Base-by-base conservation (phyloP, 2,797 vertebrate genomes). In the Scarus forsteni region DNA sequence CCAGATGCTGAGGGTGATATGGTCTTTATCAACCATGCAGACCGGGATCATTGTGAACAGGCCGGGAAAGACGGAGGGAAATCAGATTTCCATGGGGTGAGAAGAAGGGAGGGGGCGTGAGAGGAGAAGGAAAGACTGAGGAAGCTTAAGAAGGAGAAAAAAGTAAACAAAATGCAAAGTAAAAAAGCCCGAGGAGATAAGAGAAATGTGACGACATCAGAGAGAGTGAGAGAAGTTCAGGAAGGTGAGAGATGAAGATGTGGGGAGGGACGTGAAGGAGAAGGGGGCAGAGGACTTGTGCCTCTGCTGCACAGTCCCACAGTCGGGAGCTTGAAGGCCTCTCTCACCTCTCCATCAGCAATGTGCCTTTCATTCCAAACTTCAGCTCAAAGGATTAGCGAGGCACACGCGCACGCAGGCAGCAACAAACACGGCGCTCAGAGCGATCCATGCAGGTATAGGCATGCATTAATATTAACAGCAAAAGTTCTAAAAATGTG, bases 401-500 rank as follows among this genome's bases (percentile, higher is more conserved):
- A 80, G 79, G 81, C 84, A 78, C 85, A 83, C 83, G 65, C 52
- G 75, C 82, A 68, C 77, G 58, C 83, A 80, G 73, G 81, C 82
- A 70, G 79, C 76, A 81, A 86, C 83, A 89, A 85, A 91, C 86
- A 80, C 78, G 70, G 4, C n/a, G 85, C 91, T 92, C 81, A 68
- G 71, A 91, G 88, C 77, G 1, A 85, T 88, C 65, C 81, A 52
- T 79, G 87, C 91, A 92, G 89, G 91, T 90, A 88, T 51, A 80
- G 92, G 88, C 92, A 88, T 68, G 94, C 88, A 91, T 89, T 90
- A 88, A 93, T 92, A 93, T 92, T 86, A 92, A 93, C 81, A 81
- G 75, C 74, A 79, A 84, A 86, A 91, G 86, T 79, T 85, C 85
- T 85, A 67, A 86, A 89, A 85, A 88, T 85, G 80, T 54, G 75